Evolutionary conservation across 2,888 invertebrate genomes (phyloP).

Genomic region (Eumacrocentrus americanus): DNA sequence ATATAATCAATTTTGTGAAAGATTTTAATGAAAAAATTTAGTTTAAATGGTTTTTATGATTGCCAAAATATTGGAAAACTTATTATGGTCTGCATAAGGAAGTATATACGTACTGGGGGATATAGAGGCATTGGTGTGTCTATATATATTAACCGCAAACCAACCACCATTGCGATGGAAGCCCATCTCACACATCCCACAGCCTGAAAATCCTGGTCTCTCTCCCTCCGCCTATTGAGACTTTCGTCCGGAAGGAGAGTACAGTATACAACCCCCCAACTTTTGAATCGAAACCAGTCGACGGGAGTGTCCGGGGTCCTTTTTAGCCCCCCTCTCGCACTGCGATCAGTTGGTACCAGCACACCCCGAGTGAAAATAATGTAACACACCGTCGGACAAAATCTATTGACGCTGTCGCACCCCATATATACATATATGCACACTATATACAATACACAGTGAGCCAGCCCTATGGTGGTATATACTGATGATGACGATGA

Average conservation of each 20-base stretch:
- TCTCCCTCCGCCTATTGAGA: constrained; percentile 28
- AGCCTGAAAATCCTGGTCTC: constrained; percentile 36
- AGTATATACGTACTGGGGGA: not conserved
- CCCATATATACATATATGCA: constrained; percentile 30
- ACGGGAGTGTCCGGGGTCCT: constrained; percentile 28
- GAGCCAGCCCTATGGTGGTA: too few species aligned
- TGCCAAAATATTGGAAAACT: too few species aligned
- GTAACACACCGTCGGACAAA: constrained; percentile 45
- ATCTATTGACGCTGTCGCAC: constrained; percentile 51
- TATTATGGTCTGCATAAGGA: too few species aligned
- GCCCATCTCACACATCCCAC: constrained; percentile 37
- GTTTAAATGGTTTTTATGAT: too few species aligned
- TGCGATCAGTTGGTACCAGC: not conserved
- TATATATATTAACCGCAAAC: constrained; percentile 42
- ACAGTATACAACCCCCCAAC: not conserved
- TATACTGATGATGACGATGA: constrained; percentile 23
- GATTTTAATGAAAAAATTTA: too few species aligned
- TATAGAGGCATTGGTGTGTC: not conserved
- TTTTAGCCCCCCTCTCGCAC: constrained; percentile 26
- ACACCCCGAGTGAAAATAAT: constrained; percentile 47
- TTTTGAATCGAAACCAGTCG: constrained; percentile 34
- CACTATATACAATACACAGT: too few species aligned
- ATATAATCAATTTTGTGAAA: too few species aligned
- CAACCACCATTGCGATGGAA: constrained; percentile 45
- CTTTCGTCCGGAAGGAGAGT: constrained; percentile 25